phyloP scores from a whole-genome alignment of 2,888 invertebrate species.

The Melinaea menophilus region DNA sequence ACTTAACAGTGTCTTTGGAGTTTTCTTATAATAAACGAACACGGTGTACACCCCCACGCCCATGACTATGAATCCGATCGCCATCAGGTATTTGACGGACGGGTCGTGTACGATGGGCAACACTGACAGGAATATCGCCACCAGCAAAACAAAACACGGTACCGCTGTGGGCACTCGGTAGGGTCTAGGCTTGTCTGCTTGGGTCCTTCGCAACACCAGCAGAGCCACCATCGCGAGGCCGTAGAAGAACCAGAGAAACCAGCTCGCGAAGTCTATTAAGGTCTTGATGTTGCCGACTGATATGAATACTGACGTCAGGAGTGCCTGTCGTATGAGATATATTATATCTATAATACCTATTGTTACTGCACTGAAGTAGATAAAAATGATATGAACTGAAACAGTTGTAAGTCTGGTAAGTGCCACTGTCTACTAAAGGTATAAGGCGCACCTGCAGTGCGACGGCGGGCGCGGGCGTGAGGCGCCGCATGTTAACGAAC shows the following conservation, averaged over 20 bases:
- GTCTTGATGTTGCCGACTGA: slow-evolving; percentile 84
- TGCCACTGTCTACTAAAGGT: not conserved
- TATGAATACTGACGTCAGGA: slow-evolving; percentile 84
- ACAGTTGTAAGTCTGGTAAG: too few species aligned
- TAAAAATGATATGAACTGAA: too few species aligned
- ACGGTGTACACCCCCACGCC: slow-evolving; percentile 85
- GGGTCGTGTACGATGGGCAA: slow-evolving; percentile 87
- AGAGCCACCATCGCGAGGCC: slow-evolving; percentile 89
- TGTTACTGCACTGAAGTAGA: too few species aligned
- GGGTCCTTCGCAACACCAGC: slow-evolving; percentile 83
- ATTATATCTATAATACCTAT: not conserved
- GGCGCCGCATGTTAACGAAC: slow-evolving; percentile 83
- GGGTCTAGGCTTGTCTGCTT: slow-evolving; percentile 82
- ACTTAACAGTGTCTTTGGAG: slow-evolving; percentile 81
- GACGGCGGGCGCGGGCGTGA: slow-evolving; percentile 90
- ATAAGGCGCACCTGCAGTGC: slow-evolving; percentile 82
- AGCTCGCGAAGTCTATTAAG: slow-evolving; percentile 91
- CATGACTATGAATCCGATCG: slow-evolving; percentile 82
- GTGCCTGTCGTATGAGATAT: slow-evolving; percentile 69
- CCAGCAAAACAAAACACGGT: slow-evolving; percentile 83
- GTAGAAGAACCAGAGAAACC: slow-evolving; percentile 93
- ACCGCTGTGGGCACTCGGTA: slow-evolving; percentile 85
- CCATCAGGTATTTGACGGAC: slow-evolving; percentile 86
- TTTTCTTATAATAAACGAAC: slow-evolving; percentile 84
- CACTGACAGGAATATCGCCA: slow-evolving; percentile 84